Base-by-base conservation (phyloP, 2,113 vertebrate species). In the Sceloporus undulatus region DNA sequence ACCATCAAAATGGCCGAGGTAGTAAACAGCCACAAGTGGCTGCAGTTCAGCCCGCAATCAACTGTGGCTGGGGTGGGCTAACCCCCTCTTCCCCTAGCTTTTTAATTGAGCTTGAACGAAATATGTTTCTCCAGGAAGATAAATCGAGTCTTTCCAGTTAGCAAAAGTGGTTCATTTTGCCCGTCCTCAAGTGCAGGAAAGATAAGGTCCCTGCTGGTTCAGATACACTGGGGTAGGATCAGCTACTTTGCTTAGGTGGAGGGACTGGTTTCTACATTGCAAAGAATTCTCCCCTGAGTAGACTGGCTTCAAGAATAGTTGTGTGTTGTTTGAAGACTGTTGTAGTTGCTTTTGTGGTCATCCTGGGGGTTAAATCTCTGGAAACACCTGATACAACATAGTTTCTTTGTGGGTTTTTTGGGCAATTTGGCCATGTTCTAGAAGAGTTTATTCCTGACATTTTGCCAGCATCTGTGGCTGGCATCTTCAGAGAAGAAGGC, bases 1-100 rank as follows among this genome's bases (percentile, higher is more conserved):
- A 38, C 85, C 86, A 16, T 90, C 92, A 95, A 93, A 92, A 94
- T 93, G 94, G 93, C 94, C 88, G 88, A 90, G 79, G 71, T 85
- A 66, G 75, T 89, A 62, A 34, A 91, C 82, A 81, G 77, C 79
- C 73, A 85, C 88, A 91, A 76, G 88, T 87, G 66, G 86, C 85
- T 29, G 19, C 18, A 11, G 42, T 42, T 70, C 71, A 56, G 19
- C 14, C n/a, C 19, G 16, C 79, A 42, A 38, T 59, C 18, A 59
- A 18, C 19, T 54, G 54, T 76, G 34, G 59, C 25, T 21, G 7
- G 62, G 27, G 13, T 56, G 34, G 8, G 25, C n/a, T 42, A 38
- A 11, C 25, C 34, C 4, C 10, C 66, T 19, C 59, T 62, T 62
- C 16, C 13, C 18, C 59, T 62, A 4, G 4, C 59, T 18, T 70